phyloP scores from a whole-genome alignment of 2,888 invertebrate genomes.

The Onthophagus sagittarius region DNA sequence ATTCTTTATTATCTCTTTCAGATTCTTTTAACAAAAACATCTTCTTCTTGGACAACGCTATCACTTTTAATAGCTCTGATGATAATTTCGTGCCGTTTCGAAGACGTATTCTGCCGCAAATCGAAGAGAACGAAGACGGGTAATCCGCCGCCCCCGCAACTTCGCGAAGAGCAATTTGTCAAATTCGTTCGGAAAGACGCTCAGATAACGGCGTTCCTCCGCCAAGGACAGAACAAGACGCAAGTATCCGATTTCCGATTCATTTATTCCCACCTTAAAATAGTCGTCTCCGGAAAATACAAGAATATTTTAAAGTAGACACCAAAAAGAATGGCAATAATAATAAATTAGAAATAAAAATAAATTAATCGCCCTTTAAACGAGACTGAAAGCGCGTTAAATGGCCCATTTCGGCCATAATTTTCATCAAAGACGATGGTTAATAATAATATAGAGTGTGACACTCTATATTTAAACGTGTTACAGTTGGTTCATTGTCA shows the following conservation, averaged over 20 bases:
- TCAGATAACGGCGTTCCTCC: slow-evolving; percentile 19
- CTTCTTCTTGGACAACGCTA: too few species aligned
- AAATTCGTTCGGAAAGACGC: slow-evolving; percentile 17
- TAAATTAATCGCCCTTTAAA: neutral
- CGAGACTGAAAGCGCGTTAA: neutral
- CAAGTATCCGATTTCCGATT: slow-evolving; percentile 14
- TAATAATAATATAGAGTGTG: too few species aligned
- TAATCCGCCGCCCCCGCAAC: neutral
- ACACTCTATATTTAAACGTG: neutral
- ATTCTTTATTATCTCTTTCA: too few species aligned
- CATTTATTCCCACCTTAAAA: neutral
- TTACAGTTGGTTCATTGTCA: neutral
- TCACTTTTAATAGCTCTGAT: neutral
- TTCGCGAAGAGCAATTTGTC: slow-evolving; percentile 4
- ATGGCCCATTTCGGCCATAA: neutral
- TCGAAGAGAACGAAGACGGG: neutral
- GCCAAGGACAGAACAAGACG: slow-evolving; percentile 23
- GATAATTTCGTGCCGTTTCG: neutral
- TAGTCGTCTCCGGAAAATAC: too few species aligned
- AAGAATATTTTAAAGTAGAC: too few species aligned
- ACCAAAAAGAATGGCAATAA: neutral
- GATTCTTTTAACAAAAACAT: too few species aligned
- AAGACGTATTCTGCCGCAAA: neutral
- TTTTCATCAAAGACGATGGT: neutral
- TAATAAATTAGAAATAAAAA: too few species aligned